Conservation (phyloP, 2,113 vertebrate genomes). For the Bettongia penicillata region DNA sequence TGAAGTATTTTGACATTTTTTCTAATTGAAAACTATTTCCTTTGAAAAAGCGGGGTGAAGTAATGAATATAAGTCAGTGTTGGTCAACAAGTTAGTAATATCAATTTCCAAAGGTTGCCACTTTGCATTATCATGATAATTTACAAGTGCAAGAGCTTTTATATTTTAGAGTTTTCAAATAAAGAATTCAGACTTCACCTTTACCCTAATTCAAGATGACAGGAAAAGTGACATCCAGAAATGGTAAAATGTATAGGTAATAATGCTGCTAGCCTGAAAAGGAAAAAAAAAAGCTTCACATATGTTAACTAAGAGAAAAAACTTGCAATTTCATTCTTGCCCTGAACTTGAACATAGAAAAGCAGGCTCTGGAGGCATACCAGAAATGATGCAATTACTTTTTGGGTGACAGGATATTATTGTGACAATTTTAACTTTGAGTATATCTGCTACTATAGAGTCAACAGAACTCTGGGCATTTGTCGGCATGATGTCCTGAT, state of each 20-base stretch:
- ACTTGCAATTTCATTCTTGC: background rate
- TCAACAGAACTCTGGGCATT: background rate
- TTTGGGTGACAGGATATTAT: background rate
- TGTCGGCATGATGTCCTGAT: slow-evolving; percentile 33
- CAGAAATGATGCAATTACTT: background rate
- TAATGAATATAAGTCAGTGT: slow-evolving; percentile 63
- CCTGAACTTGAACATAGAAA: background rate
- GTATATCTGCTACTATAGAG: slow-evolving; percentile 7
- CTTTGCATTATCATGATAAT: slow-evolving; percentile 4
- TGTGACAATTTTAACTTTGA: slow-evolving; percentile 50
- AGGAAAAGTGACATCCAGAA: background rate
- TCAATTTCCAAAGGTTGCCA: slow-evolving; percentile 51
- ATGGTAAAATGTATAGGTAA: background rate
- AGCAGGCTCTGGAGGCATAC: background rate
- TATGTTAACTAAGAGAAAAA: background rate
- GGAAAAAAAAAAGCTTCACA: background rate
- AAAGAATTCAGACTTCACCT: background rate
- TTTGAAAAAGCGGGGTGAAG: slow-evolving; percentile 70
- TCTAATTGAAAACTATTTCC: slow-evolving; percentile 77
- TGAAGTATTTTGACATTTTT: slow-evolving; percentile 62
- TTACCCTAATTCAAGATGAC: background rate
- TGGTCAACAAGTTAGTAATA: slow-evolving; percentile 62
- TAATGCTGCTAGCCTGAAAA: background rate
- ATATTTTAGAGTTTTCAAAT: background rate
- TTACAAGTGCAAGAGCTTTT: background rate